Conservation (phyloP, 2,113 vertebrate species). For the Pyrgilauda ruficollis region DNA sequence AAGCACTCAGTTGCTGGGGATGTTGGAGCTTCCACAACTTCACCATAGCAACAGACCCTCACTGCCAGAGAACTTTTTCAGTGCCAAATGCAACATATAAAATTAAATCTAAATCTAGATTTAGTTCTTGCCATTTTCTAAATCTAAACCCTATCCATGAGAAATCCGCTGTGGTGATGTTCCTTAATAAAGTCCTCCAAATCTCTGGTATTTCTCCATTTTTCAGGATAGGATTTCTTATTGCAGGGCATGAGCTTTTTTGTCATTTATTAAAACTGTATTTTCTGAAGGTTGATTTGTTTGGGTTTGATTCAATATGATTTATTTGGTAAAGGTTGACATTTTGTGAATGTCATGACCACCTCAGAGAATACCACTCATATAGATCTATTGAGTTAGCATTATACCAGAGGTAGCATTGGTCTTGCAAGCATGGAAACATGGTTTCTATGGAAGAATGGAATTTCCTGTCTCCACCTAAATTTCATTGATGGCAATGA, state of each 20-base stretch:
- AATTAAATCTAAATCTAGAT: neutral
- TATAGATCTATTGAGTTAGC: neutral
- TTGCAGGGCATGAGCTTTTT: neutral
- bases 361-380: neutral
- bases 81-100: neutral
- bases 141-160: neutral
- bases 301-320: neutral
- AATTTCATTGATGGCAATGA: neutral
- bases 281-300: neutral
- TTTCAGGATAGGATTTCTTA: neutral
- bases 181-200: neutral
- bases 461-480: neutral
- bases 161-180: neutral
- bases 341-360: constrained; percentile 27
- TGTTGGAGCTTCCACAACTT: neutral
- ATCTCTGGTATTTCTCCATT: neutral
- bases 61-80: neutral
- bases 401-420: neutral
- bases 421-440: neutral
- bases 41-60: neutral
- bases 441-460: neutral
- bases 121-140: neutral
- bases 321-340: neutral
- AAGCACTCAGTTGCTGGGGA: neutral
- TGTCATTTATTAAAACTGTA: neutral